These are phyloP conservation scores for Rhinoderma darwinii DNA, from an alignment of 2,113 vertebrate species.

Conservation along the genomic window DNA sequence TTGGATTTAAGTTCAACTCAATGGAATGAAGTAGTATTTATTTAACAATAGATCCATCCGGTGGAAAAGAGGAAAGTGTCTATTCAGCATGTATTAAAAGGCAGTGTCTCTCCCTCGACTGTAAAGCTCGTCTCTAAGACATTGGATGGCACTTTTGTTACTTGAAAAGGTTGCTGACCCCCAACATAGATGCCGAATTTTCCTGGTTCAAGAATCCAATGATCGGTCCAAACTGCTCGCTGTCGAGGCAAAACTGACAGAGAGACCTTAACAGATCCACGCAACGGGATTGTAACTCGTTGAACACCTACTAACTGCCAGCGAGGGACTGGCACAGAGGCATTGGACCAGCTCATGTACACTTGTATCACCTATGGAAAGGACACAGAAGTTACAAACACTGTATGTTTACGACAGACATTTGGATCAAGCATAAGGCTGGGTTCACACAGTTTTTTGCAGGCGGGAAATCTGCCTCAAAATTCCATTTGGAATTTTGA, in stretches of 20 bases:
- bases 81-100: conserved; percentile 54
- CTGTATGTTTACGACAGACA: not conserved
- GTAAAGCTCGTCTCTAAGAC: conserved; percentile 55
- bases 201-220: conserved; percentile 65
- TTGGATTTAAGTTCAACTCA: not conserved
- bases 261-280: conserved; percentile 58
- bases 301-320: conserved; percentile 72
- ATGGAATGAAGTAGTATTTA: not conserved
- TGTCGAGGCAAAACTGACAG: conserved; percentile 61
- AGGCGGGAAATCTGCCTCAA: no score
- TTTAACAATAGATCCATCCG: not conserved
- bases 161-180: conserved; percentile 67
- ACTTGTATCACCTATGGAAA: conserved; percentile 69
- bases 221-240: conserved; percentile 63
- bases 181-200: conserved; percentile 67
- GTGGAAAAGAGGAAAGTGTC: not conserved
- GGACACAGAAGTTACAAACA: not conserved
- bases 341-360: conserved; percentile 69
- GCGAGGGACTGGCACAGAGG: conserved; percentile 62
- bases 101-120: not conserved
- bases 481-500: no score
- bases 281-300: not conserved
- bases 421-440: not conserved
- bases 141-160: conserved; percentile 27
- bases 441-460: no score